phyloP scores from a whole-genome alignment of 2,113 vertebrate genomes.

The Pachyramphus minor region DNA sequence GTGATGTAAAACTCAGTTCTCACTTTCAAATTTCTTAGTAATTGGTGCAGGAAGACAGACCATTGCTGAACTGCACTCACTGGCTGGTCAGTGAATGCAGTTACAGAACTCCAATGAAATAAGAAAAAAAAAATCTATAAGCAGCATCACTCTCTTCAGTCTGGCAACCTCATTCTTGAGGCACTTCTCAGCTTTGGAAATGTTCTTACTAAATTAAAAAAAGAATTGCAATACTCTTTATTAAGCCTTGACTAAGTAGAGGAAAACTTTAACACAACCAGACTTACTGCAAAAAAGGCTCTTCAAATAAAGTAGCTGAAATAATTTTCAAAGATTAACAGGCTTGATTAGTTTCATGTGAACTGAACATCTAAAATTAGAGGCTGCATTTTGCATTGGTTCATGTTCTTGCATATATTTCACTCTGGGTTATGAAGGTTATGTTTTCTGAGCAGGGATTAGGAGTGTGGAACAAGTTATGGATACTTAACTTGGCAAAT shows the following conservation, averaged over 20 bases:
- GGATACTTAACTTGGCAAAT: conserved; percentile 29
- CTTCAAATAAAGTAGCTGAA: not conserved
- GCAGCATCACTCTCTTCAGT: not conserved
- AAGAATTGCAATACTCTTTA: not conserved
- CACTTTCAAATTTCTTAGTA: conserved; percentile 2
- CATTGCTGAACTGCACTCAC: not conserved
- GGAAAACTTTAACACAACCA: not conserved
- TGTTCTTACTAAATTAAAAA: not conserved
- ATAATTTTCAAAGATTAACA: not conserved
- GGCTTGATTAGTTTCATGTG: not conserved
- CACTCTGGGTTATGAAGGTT: not conserved
- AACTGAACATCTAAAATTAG: not conserved
- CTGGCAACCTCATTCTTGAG: not conserved
- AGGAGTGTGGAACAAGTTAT: not conserved
- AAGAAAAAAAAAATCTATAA: not conserved
- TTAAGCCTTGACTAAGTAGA: not conserved
- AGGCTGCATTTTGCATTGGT: not conserved
- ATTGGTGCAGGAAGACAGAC: not conserved
- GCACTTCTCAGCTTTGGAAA: not conserved
- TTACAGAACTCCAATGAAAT: not conserved
- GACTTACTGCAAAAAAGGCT: not conserved
- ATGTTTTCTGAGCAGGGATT: not conserved
- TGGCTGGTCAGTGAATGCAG: not conserved
- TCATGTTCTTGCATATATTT: not conserved
- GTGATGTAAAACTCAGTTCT: conserved; percentile 36